Base-by-base conservation (phyloP, 2,113 vertebrate species). In the Lipophrys pholis region DNA sequence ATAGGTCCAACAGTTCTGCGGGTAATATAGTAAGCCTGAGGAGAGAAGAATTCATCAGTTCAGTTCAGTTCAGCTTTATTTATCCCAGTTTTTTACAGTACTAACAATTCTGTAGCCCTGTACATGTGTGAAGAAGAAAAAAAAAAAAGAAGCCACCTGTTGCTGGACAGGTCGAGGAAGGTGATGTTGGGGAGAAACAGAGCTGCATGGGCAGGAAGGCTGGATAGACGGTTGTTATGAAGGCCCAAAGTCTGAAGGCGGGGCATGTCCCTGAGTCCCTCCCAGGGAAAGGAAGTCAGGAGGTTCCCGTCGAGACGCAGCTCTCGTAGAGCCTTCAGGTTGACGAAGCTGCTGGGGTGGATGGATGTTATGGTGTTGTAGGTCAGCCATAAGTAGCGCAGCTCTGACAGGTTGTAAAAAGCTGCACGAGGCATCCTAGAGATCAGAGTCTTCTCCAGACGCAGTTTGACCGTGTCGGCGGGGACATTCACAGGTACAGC, bases 91-190 rank as follows among this genome's bases (percentile, higher is more conserved):
- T 8, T 9, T 21, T 30, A 30, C 21, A 8, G 0, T 48, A 55
- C 36, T 14, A 17, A 45, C 40, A 52, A 9, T n/a, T 58, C 17
- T 59, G 6, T 42, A 49, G 5, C 8, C 16, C 42, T 11, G 16
- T 39, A 41, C 36, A 49, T 54, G 5, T 21, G 2, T 15, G 11
- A 2, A 5, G n/a, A 12, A 2, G 4, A 30, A 30, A 30, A 2
- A 30, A 30, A 30, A 30, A 30, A 30, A 11, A 59, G 56, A 53
- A 70, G 75, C 35, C 94, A 94, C 87, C 94, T 96, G 83, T 99
- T 99, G 89, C 97, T 97, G 50, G 97, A 99, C 43, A 99, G 76
- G 73, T 99, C 97, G 35, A 99, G 90, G 75, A 95, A 97, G 66
- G 95, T 93, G 68, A 98, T 93, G 73, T 95, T 96, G 54, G 78